Base-by-base conservation (phyloP, 1,140 invertebrate genomes). In the Nilaparvata lugens region DNA sequence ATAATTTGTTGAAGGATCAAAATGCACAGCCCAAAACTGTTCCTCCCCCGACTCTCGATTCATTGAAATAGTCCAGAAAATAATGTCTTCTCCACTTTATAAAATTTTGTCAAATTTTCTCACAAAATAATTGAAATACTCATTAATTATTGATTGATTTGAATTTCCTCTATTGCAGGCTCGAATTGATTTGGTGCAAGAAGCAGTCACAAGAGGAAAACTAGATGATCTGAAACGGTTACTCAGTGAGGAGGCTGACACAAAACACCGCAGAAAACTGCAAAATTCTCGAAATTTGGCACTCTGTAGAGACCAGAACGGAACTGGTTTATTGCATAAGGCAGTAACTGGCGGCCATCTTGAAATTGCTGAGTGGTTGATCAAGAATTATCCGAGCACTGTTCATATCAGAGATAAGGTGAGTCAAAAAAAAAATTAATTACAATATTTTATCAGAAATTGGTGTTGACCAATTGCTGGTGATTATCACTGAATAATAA, bases 351-450 rank as follows among this genome's bases (percentile, higher is more conserved):
- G 89, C 70, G 85, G 86, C 69, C 83, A 85, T 66, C 80, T 74
- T 56, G 81, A 88, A 42, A 84, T 92, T 40, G 78, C 86, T 4
- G 77, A 83, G 58, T 93, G 83, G 77, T 76, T 94, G 0, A 76
- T 89, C 3, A 76, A 82, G 23, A 84, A 85, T 69, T 91, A 85
- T 75, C 88, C 89, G 0, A 76, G 81, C 43, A 80, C 83, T 0
- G 78, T 88, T n/a, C 80, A 85, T 51, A 77, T 87, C 61, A 86
- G 81, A 65, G 90, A 94, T 70, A 84, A 83, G 65, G 89, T 91
- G 71, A 83, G 79, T 75, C 6, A 16, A 23, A 24, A 24, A 24
- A 6, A 35, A 11, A 11, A 35, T n/a, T n/a, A n/a, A n/a, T n/a
- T n/a, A n/a, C n/a, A n/a, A n/a, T n/a, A n/a, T n/a, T n/a, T n/a